Evolutionary conservation across 2,113 vertebrate species (phyloP), one percentile per base, ranked within the genome.

Genomic region (Alethe castanea): DNA sequence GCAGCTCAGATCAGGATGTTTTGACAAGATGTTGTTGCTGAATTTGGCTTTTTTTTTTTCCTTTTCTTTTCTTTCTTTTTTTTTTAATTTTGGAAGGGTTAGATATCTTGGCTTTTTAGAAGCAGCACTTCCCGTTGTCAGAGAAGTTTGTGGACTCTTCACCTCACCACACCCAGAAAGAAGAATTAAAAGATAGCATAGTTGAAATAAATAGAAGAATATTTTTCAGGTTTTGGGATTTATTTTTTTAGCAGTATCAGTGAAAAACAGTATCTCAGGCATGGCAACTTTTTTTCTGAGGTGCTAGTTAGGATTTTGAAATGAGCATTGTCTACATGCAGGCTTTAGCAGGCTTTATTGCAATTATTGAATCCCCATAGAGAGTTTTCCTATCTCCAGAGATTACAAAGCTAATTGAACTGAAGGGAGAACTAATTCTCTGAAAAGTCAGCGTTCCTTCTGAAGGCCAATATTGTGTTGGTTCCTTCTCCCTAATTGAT

Each of bases 121-220:
- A 87, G 17, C 19, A 40, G 54, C 33, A 52, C 35, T 90, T 95
- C 93, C 85, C 7, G 3, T 92, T 86, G 74, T 78, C 76, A 78
- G 72, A 85, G 48, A 35, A 87, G 45, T 92, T 79, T 86, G 44
- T 93, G 91, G 85, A 92, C 81, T 95, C 71, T 90, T 95, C 36
- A 90, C 65, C 66, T 95, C 26, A 19, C 81, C 74, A 93, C 81
- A 91, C 93, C 87, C 93, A 95, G 79, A 47, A 70, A 71, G 86
- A 95, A 80, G 45, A 94, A 85, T 82, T 90, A 57, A 81, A 76
- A 92, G 53, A 92, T 89, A 93, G 82, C 44, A 18, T 73, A 77
- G 26, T 33, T 95, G 61, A 92, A 96, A 91, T 73, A 94, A 87
- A 67, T 71, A 78, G 50, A 94, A 81, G 17, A 70, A 23, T 81